Percentiles rank a stretch among this genome's conserved stretches.
Conservation (phyloP, 1,140 invertebrate genomes). For the Trinorchestia longiramus region DNA sequence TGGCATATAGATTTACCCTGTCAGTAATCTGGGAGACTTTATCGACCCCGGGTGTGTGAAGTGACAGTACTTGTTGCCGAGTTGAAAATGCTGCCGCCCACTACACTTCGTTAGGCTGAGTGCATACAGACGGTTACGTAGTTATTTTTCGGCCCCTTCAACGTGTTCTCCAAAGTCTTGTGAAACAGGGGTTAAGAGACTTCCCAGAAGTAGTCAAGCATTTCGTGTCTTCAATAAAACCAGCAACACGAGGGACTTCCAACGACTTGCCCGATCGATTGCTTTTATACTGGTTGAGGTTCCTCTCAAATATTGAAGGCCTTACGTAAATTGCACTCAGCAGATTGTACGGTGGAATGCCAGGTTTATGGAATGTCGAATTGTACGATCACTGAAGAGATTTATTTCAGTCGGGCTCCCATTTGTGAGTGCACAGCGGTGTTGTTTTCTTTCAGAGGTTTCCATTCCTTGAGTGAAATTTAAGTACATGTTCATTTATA, state of each 20-base stretch:
- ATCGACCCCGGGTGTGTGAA: constrained; percentile 6
- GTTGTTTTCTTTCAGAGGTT: not conserved
- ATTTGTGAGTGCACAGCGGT: not conserved
- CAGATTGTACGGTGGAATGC: constrained; percentile 26
- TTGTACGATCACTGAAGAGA: constrained; percentile 7
- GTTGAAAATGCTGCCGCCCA: not conserved
- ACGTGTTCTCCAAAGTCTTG: constrained; percentile 4
- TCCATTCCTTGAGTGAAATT: not conserved
- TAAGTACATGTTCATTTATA: not conserved
- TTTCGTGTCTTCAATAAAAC: constrained; percentile 48
- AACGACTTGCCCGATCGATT: not conserved
- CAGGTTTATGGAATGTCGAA: constrained; percentile 7
- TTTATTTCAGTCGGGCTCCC: not conserved
- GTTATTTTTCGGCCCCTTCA: constrained; percentile 31
- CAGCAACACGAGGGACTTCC: not conserved
- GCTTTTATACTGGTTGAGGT: constrained; percentile 23
- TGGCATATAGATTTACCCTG: not conserved
- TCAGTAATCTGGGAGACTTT: not conserved
- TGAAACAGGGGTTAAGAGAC: not conserved
- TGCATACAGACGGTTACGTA: constrained; percentile 17
- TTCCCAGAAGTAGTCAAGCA: constrained; percentile 35
- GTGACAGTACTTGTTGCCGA: constrained; percentile 18
- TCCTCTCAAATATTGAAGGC: constrained; percentile 21
- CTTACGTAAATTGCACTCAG: constrained; percentile 33
- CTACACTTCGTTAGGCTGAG: constrained; percentile 45